Base-by-base conservation (phyloP, 2,113 vertebrate species). In the Eurypyga helias region DNA sequence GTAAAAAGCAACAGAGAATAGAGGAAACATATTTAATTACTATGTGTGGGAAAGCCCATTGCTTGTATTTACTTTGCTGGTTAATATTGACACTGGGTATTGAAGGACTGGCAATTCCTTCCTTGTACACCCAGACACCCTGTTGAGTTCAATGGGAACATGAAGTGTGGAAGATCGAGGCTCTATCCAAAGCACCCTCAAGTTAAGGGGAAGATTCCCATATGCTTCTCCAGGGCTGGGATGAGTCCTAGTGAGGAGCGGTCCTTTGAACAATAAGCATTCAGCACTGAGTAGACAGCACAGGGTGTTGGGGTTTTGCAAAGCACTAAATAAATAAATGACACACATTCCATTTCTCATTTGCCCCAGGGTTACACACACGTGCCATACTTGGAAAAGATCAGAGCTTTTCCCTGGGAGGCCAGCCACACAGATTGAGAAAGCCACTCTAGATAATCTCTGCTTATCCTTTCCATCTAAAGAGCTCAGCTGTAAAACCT, bases 241-340 rank as follows among this genome's bases (percentile, higher is more conserved):
- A 75, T 90, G 23, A 90, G n/a, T 82, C 60, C 51, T 93, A 43
- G 86, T 0, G 0, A 60, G 58, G 55, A 94, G 41, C 4, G 1
- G 10, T 88, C 45, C 60, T 93, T 90, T 73, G 62, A 94, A 92
- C 73, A 96, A 81, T 48, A 91, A 92, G 64, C 55, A 78, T 75
- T 83, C 51, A 48, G 38, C 20, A 51, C 18, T 45, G 60, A 86
- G 58, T 58, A 66, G 38, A 41, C 67, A 86, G 46, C 58, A 54
- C 60, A 83, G 43, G 31, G 57, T 89, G 70, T 46, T 95, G 77
- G 31, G 65, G 34, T 24, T 72, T 88, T 96, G 81, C 34, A 82
- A 75, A 93, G 81, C 57, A 54, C 78, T 93, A 90, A 96, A 83
- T n/a, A 96, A 95, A 96, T 90, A 94, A 97, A 96, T 95, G 54